Evolutionary conservation across 2,888 invertebrate species (phyloP).

Genomic region (Callosobruchus maculatus): DNA sequence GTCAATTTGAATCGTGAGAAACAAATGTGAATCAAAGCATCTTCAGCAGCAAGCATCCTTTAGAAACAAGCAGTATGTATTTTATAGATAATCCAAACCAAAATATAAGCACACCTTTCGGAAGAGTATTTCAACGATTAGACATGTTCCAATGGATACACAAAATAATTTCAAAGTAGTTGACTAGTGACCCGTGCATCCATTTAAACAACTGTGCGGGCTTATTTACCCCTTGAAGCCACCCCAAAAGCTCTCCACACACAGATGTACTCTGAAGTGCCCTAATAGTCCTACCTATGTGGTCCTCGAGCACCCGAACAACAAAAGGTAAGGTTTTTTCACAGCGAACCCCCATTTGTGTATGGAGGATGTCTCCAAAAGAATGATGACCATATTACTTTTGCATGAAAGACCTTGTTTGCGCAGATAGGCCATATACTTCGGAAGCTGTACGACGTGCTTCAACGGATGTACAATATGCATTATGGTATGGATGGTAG

Average conservation of each 20-base stretch:
- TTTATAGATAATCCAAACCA: not conserved
- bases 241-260: slow-evolving; percentile 7
- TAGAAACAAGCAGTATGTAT: not conserved
- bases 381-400: not conserved
- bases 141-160: not conserved
- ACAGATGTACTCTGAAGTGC: slow-evolving; percentile 31
- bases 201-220: not conserved
- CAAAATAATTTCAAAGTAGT: not conserved
- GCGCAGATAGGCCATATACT: not conserved
- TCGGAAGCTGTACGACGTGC: not conserved
- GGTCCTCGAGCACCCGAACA: slow-evolving; percentile 27
- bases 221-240: not conserved
- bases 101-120: not conserved
- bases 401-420: not conserved
- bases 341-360: not conserved
- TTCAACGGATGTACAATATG: not conserved
- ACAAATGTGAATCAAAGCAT: too few species aligned
- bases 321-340: slow-evolving; percentile 3
- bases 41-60: too few species aligned
- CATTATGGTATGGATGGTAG: too few species aligned
- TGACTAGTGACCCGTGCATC: not conserved
- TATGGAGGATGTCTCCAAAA: not conserved
- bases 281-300: slow-evolving; percentile 46
- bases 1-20: too few species aligned
- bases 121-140: not conserved